Percentiles rank a stretch among this genome's conserved stretches.
Conservation (phyloP, 2,113 vertebrate genomes). For the Lophochroa leadbeateri region DNA sequence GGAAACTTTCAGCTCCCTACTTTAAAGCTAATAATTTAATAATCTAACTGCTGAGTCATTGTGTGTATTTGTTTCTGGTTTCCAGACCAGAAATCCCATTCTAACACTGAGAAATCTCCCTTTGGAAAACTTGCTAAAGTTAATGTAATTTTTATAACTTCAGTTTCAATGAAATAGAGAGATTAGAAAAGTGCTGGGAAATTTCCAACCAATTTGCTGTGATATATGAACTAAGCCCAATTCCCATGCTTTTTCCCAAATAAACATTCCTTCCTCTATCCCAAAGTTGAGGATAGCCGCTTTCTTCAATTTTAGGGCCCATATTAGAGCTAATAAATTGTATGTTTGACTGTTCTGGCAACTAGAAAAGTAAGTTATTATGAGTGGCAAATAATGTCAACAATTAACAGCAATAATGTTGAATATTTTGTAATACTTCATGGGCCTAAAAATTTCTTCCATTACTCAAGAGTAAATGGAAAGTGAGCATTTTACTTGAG, state of each 20-base stretch:
- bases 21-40: not conserved
- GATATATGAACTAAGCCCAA: not conserved
- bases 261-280: not conserved
- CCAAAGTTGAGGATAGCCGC: not conserved
- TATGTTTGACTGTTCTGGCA: not conserved
- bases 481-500: not conserved
- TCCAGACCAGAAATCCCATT: not conserved
- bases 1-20: not conserved
- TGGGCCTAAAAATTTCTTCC: not conserved
- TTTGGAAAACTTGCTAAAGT: not conserved
- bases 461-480: not conserved
- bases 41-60: not conserved
- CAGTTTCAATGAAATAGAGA: not conserved
- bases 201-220: not conserved
- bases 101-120: not conserved
- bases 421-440: not conserved
- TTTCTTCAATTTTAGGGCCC: not conserved
- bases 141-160: not conserved
- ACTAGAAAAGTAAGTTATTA: not conserved
- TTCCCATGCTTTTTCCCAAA: not conserved
- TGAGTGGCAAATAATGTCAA: not conserved
- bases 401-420: not conserved
- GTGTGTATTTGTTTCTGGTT: not conserved
- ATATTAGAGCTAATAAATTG: not conserved
- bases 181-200: not conserved